Evolutionary conservation across 2,888 invertebrate species (phyloP).

Genomic region (Hylaea fasciaria): DNA sequence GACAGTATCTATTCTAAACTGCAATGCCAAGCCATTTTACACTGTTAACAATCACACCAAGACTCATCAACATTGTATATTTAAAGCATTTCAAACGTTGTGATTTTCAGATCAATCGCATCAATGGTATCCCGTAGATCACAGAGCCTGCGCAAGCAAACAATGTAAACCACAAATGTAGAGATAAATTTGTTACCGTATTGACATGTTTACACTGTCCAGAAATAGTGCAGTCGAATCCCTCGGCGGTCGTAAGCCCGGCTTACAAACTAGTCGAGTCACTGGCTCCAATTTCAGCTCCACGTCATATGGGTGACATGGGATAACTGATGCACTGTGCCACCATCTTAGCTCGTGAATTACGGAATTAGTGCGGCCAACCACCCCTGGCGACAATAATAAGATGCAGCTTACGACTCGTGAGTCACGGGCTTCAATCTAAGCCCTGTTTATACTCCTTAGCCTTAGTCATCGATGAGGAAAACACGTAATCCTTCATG

Average conservation of each 20-base stretch:
- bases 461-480: slow-evolving; percentile 19
- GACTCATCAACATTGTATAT: too few relatives aligned
- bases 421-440: slow-evolving; percentile 13
- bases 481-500: slow-evolving; percentile 2
- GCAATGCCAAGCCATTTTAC: too few relatives aligned
- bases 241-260: slow-evolving; percentile 1
- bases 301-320: too few relatives aligned
- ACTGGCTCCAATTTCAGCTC: too few relatives aligned
- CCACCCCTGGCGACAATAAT: background rate
- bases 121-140: slow-evolving; percentile 7
- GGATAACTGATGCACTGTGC: too few relatives aligned
- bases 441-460: slow-evolving; percentile 3
- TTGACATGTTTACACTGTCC: background rate
- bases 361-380: too few relatives aligned
- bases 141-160: background rate
- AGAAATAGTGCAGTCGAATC: slow-evolving; percentile 12
- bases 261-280: too few relatives aligned
- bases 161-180: background rate
- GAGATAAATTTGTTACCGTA: too few relatives aligned
- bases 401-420: slow-evolving; percentile 10
- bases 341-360: too few relatives aligned
- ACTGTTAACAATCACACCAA: too few relatives aligned
- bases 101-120: slow-evolving; percentile 4
- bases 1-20: too few relatives aligned
- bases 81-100: too few relatives aligned